Conservation (phyloP, 2,113 vertebrate genomes). For the Serinus canaria region DNA sequence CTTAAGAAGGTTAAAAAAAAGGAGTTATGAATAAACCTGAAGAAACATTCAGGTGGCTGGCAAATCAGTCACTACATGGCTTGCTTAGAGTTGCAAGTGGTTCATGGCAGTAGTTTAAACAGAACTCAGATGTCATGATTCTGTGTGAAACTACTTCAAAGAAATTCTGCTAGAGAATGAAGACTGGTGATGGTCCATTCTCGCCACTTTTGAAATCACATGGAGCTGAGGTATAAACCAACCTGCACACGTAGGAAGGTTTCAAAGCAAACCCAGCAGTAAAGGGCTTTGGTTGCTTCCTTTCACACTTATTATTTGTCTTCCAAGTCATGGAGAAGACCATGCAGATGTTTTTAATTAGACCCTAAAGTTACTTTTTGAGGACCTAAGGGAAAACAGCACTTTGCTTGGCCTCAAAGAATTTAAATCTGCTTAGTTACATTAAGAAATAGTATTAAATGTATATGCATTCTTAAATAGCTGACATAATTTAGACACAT, state of each 20-base stretch:
- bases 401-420: not conserved
- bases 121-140: not conserved
- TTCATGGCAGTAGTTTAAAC: not conserved
- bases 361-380: not conserved
- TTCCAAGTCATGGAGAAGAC: not conserved
- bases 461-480: not conserved
- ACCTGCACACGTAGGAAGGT: accelerated
- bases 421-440: not conserved
- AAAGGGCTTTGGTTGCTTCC: not conserved
- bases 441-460: not conserved
- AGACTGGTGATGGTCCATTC: not conserved
- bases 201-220: not conserved
- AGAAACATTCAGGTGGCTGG: not conserved
- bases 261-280: not conserved
- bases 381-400: not conserved
- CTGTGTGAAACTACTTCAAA: not conserved
- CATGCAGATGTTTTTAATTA: not conserved
- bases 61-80: not conserved
- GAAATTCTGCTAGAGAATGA: not conserved
- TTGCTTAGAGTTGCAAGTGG: not conserved
- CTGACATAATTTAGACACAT: constrained; percentile 1
- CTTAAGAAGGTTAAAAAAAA: not conserved
- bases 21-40: not conserved
- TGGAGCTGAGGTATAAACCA: not conserved
- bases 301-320: not conserved